Conservation (phyloP, 35 echinoderm and acorn worm species). For the Hemicentrotus pulcherrimus region DNA sequence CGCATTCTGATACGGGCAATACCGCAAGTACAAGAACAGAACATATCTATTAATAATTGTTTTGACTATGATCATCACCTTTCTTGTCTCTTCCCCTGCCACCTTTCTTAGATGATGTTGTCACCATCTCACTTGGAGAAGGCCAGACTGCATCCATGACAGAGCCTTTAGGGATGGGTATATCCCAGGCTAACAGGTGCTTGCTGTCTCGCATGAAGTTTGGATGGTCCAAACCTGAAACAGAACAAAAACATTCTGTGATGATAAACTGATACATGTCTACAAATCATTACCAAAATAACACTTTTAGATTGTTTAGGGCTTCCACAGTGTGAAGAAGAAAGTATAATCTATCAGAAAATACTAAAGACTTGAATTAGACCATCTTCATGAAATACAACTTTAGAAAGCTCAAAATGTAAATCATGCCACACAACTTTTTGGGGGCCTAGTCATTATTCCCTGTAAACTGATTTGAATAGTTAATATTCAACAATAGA, state of each 20-base stretch:
- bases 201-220: slow-evolving; percentile 82
- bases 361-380: too few species aligned
- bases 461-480: too few species aligned
- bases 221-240: slow-evolving; percentile 84
- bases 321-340: background rate
- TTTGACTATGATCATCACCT: background rate
- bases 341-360: background rate
- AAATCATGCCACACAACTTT: too few species aligned
- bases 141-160: slow-evolving; percentile 85
- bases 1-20: too few species aligned
- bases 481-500: too few species aligned
- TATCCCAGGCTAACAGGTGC: slow-evolving; percentile 89
- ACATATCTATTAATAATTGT: too few species aligned
- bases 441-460: too few species aligned
- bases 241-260: background rate
- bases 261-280: too few species aligned
- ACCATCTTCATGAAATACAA: too few species aligned
- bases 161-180: slow-evolving; percentile 90
- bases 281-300: background rate
- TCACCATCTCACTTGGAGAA: slow-evolving; percentile 67
- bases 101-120: slow-evolving; percentile 61
- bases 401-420: too few species aligned
- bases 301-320: background rate
- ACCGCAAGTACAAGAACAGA: too few species aligned
- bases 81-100: slow-evolving; percentile 84